Conservation (phyloP, 2,797 vertebrate species). For the Xenopus petersii region DNA sequence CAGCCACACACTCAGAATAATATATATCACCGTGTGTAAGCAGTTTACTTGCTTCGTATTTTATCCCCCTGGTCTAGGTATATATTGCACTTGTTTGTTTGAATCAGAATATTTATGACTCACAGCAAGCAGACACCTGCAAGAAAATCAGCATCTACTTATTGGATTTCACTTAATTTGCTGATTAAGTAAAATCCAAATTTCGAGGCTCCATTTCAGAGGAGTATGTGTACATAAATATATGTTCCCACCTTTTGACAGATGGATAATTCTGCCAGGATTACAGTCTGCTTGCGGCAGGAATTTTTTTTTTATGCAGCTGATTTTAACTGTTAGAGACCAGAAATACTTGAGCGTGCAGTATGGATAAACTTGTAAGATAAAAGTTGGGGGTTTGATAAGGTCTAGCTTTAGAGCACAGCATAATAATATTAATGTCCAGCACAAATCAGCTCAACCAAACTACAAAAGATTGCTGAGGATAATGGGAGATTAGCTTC, state of each 20-base stretch:
- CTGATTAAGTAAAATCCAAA: conserved; percentile 50
- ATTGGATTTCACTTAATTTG: conserved; percentile 50
- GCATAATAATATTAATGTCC: too few species aligned
- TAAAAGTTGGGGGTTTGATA: too few species aligned
- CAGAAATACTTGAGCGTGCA: neutral
- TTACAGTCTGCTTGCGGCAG: conserved; percentile 29
- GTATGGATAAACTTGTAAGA: too few species aligned
- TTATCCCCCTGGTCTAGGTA: conserved; percentile 13
- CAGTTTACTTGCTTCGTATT: neutral
- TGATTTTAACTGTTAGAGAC: conserved; percentile 19
- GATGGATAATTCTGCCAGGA: conserved; percentile 45
- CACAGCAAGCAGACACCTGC: conserved; percentile 44
- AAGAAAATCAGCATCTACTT: conserved; percentile 50
- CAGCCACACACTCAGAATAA: too few species aligned
- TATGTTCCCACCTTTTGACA: conserved; percentile 44
- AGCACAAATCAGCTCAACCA: too few species aligned
- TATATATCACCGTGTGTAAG: neutral
- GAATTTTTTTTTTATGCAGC: conserved; percentile 31
- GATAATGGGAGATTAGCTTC: too few species aligned
- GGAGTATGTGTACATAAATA: conserved; percentile 45
- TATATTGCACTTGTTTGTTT: conserved; percentile 35
- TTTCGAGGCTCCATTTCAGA: conserved; percentile 44
- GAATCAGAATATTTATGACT: conserved; percentile 48
- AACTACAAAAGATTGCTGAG: too few species aligned
- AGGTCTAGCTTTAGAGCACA: too few species aligned